These are phyloP conservation scores for Rhinolophus ferrumequinum DNA, from an alignment of 2,113 vertebrate genomes.

Conservation along the genomic window DNA sequence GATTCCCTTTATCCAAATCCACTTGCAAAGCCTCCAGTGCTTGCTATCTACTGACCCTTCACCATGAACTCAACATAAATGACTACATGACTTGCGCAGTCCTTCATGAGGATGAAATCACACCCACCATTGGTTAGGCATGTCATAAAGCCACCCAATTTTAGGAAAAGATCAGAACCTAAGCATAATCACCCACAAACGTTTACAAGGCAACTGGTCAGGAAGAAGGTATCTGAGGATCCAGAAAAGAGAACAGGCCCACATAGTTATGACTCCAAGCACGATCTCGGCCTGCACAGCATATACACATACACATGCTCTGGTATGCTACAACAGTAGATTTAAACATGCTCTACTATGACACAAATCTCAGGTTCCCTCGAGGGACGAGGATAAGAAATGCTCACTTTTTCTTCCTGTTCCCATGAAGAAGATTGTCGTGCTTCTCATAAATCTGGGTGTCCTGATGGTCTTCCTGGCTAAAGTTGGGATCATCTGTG, in stretches of 20 bases:
- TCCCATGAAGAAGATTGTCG: slow-evolving; percentile 94
- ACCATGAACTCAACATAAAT: not conserved
- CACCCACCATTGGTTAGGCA: not conserved
- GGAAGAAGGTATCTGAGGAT: not conserved
- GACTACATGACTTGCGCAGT: too few species aligned
- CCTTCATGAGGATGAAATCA: not conserved
- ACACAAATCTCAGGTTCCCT: not conserved
- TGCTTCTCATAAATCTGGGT: slow-evolving; percentile 98
- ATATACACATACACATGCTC: not conserved
- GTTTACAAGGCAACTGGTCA: not conserved
- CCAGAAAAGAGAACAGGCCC: not conserved
- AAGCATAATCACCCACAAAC: not conserved
- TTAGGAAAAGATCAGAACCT: not conserved
- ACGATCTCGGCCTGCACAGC: not conserved
- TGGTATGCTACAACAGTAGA: not conserved
- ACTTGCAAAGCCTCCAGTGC: not conserved
- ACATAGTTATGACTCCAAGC: not conserved
- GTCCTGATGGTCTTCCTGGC: slow-evolving; percentile 91
- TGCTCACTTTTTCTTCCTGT: slow-evolving; percentile 90
- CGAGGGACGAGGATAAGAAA: not conserved
- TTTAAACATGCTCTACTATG: not conserved
- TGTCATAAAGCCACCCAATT: not conserved
- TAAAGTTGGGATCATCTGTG: slow-evolving; percentile 91
- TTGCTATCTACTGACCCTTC: not conserved
- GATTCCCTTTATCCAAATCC: not conserved